phyloP scores from a whole-genome alignment of 2,797 vertebrate species.

The Acanthurus lineatus region DNA sequence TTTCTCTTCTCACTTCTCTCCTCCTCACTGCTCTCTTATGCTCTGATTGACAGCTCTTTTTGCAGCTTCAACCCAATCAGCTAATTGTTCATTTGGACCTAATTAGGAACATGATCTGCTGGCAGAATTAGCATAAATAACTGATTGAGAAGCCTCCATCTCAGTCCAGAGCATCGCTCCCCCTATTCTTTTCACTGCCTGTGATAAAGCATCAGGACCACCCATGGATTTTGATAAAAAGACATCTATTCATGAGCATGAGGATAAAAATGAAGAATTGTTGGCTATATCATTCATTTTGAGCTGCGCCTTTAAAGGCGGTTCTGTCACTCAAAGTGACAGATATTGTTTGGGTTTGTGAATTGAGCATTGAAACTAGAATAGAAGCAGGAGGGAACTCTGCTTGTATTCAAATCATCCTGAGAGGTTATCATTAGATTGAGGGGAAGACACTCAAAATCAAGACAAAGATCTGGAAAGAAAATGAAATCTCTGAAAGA shows the following conservation, averaged over 20 bases:
- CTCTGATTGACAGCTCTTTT: slow-evolving; percentile 69
- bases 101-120: slow-evolving; percentile 68
- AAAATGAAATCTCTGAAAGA: slow-evolving; percentile 20
- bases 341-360: slow-evolving; percentile 77
- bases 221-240: slow-evolving; percentile 68
- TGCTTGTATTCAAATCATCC: slow-evolving; percentile 57
- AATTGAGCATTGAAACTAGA: slow-evolving; percentile 70
- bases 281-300: slow-evolving; percentile 71
- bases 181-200: slow-evolving; percentile 52
- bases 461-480: slow-evolving; percentile 33
- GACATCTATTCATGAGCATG: slow-evolving; percentile 44
- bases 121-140: slow-evolving; percentile 75
- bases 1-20: slow-evolving; percentile 1
- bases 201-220: slow-evolving; percentile 61
- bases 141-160: slow-evolving; percentile 60
- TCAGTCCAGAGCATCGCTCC: slow-evolving; percentile 49
- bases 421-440: slow-evolving; percentile 72
- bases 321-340: slow-evolving; percentile 75
- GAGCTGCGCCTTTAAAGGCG: slow-evolving; percentile 58
- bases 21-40: slow-evolving; percentile 30
- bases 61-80: slow-evolving; percentile 68
- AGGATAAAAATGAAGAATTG: slow-evolving; percentile 65
- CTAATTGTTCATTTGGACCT: slow-evolving; percentile 78
- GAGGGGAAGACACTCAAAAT: slow-evolving; percentile 36
- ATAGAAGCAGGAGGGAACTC: slow-evolving; percentile 63